Evolutionary conservation across 2,888 invertebrate species (phyloP), one percentile per base, ranked within the genome.

Genomic region (Tachystola acroxantha): DNA sequence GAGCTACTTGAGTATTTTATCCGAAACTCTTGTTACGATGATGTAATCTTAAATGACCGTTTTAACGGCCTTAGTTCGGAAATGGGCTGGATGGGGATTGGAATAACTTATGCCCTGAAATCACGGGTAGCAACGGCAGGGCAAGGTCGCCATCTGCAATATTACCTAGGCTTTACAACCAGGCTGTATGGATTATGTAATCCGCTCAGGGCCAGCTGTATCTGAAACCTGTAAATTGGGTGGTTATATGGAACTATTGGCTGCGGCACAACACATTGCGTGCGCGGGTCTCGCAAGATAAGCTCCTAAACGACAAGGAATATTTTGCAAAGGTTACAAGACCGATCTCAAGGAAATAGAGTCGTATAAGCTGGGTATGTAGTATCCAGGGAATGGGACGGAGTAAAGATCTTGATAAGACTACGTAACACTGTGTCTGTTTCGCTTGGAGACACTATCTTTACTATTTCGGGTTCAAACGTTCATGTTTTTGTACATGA

Each of bases 181-280:
- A 16, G 6, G 16, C 16, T 4, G 5, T 24, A n/a, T 27, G 11
- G 49, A 47, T 75, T 74, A 69, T 59, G 57, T 69, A 71, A 76
- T 45, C 39, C 45, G 32, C 42, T 37, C 42, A 42, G 42, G 43
- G 49, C 43, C 39, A 46, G 41, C 49, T 45, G 48, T 52, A 48
- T 48, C 48, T 42, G 46, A 46, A 48, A 58, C 59, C 68, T 63
- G 63, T 61, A 64, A 58, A 64, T 62, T 62, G 57, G 47, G 50
- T 42, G 55, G 53, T 50, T 50, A 51, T 49, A 48, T 53, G 46
- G 55, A 56, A 49, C 55, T 53, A 53, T 47, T 54, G 37, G 47
- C n/a, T n/a, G 47, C 49, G 56, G 52, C 60, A 59, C 62, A 69
- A 70, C 57, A 63, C 53, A 48, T 71, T 73, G 77, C 74, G 76